Percentiles rank a stretch among this genome's conserved stretches.
phyloP scores from a whole-genome alignment of 1,140 invertebrate species.

The Trachymyrmex cornetzi region DNA sequence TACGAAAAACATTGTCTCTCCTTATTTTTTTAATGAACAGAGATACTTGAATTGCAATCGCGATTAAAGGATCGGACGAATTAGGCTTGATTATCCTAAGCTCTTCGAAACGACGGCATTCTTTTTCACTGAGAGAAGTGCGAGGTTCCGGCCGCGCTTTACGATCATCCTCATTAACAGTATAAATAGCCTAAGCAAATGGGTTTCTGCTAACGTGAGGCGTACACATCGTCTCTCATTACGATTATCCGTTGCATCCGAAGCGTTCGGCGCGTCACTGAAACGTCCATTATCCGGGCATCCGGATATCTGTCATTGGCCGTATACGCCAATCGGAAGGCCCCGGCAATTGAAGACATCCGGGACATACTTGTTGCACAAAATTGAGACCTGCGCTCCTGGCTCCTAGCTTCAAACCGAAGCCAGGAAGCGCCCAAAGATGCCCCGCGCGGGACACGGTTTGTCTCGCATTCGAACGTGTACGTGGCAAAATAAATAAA shows the following conservation, averaged over 20 bases:
- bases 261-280: slow-evolving; percentile 37
- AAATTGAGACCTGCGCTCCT: slow-evolving; percentile 53
- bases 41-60: background rate
- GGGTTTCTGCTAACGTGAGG: slow-evolving; percentile 21
- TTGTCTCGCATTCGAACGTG: background rate
- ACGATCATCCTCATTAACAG: slow-evolving; percentile 49
- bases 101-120: background rate
- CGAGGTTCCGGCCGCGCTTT: slow-evolving; percentile 13
- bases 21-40: background rate
- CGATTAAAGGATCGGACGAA: background rate
- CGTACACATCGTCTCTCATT: slow-evolving; percentile 19
- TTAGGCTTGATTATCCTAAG: background rate
- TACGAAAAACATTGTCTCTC: background rate
- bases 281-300: slow-evolving; percentile 43
- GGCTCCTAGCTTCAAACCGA: slow-evolving; percentile 14
- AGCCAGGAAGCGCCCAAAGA: background rate
- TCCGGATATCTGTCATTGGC: slow-evolving; percentile 59
- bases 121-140: background rate
- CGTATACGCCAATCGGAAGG: slow-evolving; percentile 40
- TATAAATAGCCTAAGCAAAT: slow-evolving; percentile 36
- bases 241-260: slow-evolving; percentile 24
- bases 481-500: background rate
- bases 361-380: slow-evolving; percentile 52
- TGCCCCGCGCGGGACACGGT: background rate
- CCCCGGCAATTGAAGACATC: slow-evolving; percentile 59